These are phyloP conservation scores for Pygoscelis adeliae DNA, from an alignment of 2,113 vertebrate genomes.

Conservation along the genomic window DNA sequence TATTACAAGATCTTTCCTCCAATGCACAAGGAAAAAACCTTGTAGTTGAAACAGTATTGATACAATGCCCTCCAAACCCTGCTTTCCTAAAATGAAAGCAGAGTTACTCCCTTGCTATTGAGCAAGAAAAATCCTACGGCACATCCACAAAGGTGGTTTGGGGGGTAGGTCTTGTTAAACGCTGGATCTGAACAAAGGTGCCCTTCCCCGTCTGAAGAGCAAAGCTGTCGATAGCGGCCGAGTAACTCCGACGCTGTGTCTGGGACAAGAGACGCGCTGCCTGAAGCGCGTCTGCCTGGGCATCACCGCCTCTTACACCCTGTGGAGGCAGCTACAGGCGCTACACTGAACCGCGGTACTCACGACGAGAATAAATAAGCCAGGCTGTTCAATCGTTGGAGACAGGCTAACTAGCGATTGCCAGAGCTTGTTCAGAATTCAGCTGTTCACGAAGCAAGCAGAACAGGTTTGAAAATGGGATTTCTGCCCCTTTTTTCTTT, in stretches of 20 bases:
- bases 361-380: not conserved
- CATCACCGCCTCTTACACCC: not conserved
- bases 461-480: constrained; percentile 21
- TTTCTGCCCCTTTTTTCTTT: constrained; percentile 6
- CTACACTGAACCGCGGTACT: not conserved
- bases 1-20: constrained; percentile 73
- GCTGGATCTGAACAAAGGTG: not conserved
- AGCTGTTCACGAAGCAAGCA: constrained; percentile 61
- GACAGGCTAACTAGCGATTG: not conserved
- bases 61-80: constrained; percentile 71
- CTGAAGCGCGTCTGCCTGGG: not conserved
- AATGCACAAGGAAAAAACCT: constrained; percentile 71
- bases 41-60: constrained; percentile 66
- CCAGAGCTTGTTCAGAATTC: constrained; percentile 37
- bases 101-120: constrained; percentile 71
- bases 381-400: not conserved
- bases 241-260: not conserved
- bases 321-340: not conserved
- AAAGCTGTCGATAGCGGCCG: not conserved
- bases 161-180: not conserved
- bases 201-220: not conserved
- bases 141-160: constrained; percentile 59
- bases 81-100: constrained; percentile 78
- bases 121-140: constrained; percentile 74
- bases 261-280: not conserved